These are phyloP conservation scores for Drosophila monieri DNA, from an alignment of 2,888 invertebrate genomes.

Conservation along the genomic window DNA sequence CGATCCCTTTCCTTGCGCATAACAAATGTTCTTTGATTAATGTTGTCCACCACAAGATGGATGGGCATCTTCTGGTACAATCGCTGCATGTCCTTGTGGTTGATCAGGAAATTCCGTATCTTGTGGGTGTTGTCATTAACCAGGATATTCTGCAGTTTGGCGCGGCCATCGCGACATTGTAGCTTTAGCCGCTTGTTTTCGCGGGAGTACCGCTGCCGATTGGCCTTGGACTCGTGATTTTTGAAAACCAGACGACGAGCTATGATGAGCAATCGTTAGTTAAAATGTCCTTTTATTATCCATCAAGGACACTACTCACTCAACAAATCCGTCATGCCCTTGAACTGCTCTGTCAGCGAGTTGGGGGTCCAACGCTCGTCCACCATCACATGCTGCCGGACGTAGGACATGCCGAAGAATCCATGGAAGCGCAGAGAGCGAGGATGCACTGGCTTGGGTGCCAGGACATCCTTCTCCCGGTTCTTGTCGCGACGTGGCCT, in stretches of 20 bases:
- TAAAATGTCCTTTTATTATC: too few relatives aligned
- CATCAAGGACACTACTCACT: slow-evolving; percentile 57
- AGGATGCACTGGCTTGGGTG: slow-evolving; percentile 79
- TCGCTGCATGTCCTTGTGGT: slow-evolving; percentile 81
- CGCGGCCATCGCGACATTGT: slow-evolving; percentile 80
- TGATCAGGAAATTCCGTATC: slow-evolving; percentile 79
- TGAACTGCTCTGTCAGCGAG: slow-evolving; percentile 79
- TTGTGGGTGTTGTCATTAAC: slow-evolving; percentile 69
- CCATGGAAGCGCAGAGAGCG: slow-evolving; percentile 78
- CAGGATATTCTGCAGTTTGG: slow-evolving; percentile 75
- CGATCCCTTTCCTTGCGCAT: slow-evolving; percentile 82
- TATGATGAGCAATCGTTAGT: slow-evolving; percentile 21
- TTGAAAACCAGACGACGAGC: slow-evolving; percentile 75
- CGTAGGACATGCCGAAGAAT: slow-evolving; percentile 80
- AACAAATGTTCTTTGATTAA: slow-evolving; percentile 82
- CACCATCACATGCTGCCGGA: slow-evolving; percentile 80
- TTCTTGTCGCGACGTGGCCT: slow-evolving; percentile 37
- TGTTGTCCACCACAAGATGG: slow-evolving; percentile 80
- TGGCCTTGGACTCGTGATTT: slow-evolving; percentile 69
- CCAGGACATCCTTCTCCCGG: slow-evolving; percentile 51
- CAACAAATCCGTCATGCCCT: slow-evolving; percentile 78
- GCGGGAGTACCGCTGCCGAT: slow-evolving; percentile 61
- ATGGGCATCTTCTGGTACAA: slow-evolving; percentile 82
- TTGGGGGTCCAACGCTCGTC: slow-evolving; percentile 81
- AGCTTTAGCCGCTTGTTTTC: slow-evolving; percentile 68